Base-by-base conservation (phyloP, 2,888 invertebrate genomes). In the Cheilosia soror region DNA sequence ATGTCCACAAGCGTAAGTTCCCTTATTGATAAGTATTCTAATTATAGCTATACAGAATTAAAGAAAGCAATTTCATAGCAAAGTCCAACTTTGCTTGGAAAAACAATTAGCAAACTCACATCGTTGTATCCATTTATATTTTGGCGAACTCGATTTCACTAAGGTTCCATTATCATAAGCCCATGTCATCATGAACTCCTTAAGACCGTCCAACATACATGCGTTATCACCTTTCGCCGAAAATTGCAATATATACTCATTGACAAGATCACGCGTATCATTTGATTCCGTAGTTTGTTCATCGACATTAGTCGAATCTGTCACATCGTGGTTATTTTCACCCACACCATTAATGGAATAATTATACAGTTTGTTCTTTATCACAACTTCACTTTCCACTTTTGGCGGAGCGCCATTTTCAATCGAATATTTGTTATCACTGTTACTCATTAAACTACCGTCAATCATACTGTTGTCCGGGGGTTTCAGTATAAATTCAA, bases 201-300 rank as follows among this genome's bases (percentile, higher is more conserved):
- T 91, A 0, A 91, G 65, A 4, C 81, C 77, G 60, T 90, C 89
- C 87, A 91, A 73, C 37, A 91, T 87, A 60, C 91, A 91, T 1
- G 71, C 85, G 20, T 89, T 88, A 0, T 85, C 87, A 2, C 58
- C 71, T n/a, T 58, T 71, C 5, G 71, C 29, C 6, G 71, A 55
- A n/a, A 62, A 72, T 37, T 73, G 66, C 1, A 78, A 4, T 33
- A 78, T 15, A 53, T 69, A 82, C 40, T 86, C 82, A 3, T 77
- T 63, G 5, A 72, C 63, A 40, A 77, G 27, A 47, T 80, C 58
- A 47, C 29, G 29, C 13, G 55, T 47, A 9, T 60, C 11, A 27
- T 2, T 31, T 11, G 33, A 13, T 1, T 15, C 27, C 4, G 9
- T 69, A 2, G 29, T n/a, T 6, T 37, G 20, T 0, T 72, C 58